Conservation (phyloP, 2,888 invertebrate genomes). For the Cheilosia variabilis region DNA sequence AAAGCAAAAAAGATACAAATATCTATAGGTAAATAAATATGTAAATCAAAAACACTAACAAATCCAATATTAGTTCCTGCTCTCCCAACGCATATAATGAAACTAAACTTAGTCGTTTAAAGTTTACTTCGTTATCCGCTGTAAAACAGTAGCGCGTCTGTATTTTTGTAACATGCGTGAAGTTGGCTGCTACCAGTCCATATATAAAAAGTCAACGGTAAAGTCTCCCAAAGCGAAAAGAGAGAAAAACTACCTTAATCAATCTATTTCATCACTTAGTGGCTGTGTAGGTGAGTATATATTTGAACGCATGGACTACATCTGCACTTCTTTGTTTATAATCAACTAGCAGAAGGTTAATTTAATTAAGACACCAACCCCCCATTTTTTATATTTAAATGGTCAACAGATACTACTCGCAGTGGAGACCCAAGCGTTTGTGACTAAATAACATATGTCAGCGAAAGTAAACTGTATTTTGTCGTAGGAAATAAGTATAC, state of each 20-base stretch:
- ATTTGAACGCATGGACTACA: conserved; percentile 4
- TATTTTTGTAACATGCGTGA: no score
- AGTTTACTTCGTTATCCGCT: no score
- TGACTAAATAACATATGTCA: conserved; percentile 51
- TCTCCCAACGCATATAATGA: no score
- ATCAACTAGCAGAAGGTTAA: conserved; percentile 58
- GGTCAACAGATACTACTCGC: background rate
- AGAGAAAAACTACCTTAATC: conserved; percentile 27
- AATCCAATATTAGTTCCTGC: no score
- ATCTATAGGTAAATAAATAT: no score
- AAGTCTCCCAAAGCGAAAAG: background rate
- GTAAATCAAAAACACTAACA: no score
- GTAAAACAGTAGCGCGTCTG: no score
- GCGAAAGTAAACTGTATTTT: conserved; percentile 40
- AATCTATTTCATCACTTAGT: conserved; percentile 28
- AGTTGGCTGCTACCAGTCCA: no score
- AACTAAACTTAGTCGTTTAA: no score
- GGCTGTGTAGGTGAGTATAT: background rate
- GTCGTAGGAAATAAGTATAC: conserved; percentile 13
- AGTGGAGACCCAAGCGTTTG: conserved; percentile 19
- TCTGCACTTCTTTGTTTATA: conserved; percentile 32
- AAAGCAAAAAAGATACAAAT: no score
- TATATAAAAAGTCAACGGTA: background rate
- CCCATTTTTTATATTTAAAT: conserved; percentile 8
- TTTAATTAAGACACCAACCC: conserved; percentile 56